A percentile compares a stretch with the other conserved stretches of the same genome.
These are phyloP conservation scores for Pogona vitticeps DNA, from an alignment of 2,113 vertebrate genomes.

Conservation along the genomic window DNA sequence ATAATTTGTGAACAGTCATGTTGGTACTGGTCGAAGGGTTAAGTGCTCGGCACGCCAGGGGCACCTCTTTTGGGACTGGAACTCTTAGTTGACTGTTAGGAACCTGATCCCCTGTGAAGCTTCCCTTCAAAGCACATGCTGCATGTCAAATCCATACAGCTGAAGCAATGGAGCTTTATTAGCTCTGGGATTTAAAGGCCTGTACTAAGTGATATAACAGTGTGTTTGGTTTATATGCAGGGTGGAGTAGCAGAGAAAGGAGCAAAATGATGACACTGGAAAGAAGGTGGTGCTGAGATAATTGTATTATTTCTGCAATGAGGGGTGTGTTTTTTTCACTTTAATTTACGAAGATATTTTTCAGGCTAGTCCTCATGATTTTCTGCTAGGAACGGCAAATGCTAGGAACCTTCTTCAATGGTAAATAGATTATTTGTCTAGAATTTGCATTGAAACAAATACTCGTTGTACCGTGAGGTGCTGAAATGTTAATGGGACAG, in stretches of 20 bases:
- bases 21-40: conserved; percentile 85
- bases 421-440: conserved; percentile 1
- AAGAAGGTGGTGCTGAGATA: conserved; percentile 28
- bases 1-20: conserved; percentile 87
- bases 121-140: conserved; percentile 68
- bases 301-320: conserved; percentile 38
- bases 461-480: not conserved
- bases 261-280: conserved; percentile 47
- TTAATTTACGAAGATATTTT: conserved; percentile 1
- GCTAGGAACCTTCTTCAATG: not conserved
- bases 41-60: conserved; percentile 82
- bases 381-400: not conserved
- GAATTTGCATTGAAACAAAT: conserved; percentile 38
- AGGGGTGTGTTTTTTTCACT: conserved; percentile 42
- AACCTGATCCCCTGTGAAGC: conserved; percentile 73
- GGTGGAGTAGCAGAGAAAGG: conserved; percentile 8
- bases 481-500: not conserved
- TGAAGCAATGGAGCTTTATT: conserved; percentile 71
- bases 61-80: conserved; percentile 78
- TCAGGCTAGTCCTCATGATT: conserved; percentile 20
- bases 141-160: conserved; percentile 70
- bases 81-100: conserved; percentile 75
- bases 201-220: conserved; percentile 64
- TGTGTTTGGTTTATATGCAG: conserved; percentile 65
- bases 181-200: conserved; percentile 75